Evolutionary conservation across 2,797 vertebrate species (phyloP), one percentile per base, ranked within the genome.

Genomic region (Hippocampus kuda): DNA sequence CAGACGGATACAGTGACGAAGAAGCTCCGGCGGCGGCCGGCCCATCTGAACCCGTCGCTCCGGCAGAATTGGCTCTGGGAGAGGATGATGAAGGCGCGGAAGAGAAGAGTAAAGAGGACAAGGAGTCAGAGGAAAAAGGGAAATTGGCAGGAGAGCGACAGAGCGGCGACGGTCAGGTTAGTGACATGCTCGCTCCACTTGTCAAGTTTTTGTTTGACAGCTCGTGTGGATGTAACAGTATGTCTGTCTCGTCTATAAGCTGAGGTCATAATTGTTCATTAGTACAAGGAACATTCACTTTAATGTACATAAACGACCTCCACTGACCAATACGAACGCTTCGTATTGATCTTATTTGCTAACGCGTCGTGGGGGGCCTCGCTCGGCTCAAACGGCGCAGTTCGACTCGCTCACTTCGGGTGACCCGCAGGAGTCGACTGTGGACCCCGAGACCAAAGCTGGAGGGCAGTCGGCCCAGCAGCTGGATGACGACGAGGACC

Each of bases 81-180:
- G 88, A 87, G 65, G 87, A 83, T 0, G 86, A 85, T 59, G 86
- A 88, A 11, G 89, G 67, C 6, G 89, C 86, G 68, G 91, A 76
- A n/a, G 90, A 88, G 34, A 88, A 86, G 86, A 66, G 12, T 2
- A 84, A 84, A 72, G 89, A 88, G 68, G 89, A 91, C 65, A 91
- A 89, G 75, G 97, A 95, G 73, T 69, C 83, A 0, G 93, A 94
- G 24, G 81, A 92, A 68, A 97, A 94, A 76, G 91, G 84, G 61
- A 87, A 93, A 26, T 88, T 95, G 22, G 92, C 94, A 0, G 97
- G 97, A 67, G 96, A 99, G 84, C 87, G 97, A 62, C 97, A 99
- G 71, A 99, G 96, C 22, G 97, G 97, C 0, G 97, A 99, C 0
- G 97, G 97, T 68, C 96, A 99, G 94, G 97, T 98, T 89, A 86